These are phyloP conservation scores for Myocastor coypus DNA, from an alignment of 2,113 vertebrate genomes.

Conservation along the genomic window DNA sequence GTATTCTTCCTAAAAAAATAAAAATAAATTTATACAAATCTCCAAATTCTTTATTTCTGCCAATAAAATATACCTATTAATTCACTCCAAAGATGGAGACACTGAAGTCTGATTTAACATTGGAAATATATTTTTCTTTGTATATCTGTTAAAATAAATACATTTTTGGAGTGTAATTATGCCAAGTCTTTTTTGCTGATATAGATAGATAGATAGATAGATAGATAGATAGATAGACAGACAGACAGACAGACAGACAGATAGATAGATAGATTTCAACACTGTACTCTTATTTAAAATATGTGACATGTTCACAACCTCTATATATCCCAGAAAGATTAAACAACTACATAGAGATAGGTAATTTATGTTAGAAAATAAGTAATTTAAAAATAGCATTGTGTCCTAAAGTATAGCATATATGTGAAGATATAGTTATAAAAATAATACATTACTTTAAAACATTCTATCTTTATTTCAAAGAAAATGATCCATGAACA, in stretches of 20 bases:
- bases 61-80: not conserved
- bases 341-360: not conserved
- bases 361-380: not conserved
- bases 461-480: not conserved
- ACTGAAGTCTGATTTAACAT: not conserved
- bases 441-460: not conserved
- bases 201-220: not conserved
- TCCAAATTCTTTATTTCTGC: not conserved
- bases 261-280: not conserved
- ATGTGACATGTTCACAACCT: not conserved
- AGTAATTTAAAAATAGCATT: not conserved
- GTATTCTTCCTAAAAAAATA: not conserved
- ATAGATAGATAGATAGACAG: too few species aligned
- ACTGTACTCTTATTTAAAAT: not conserved
- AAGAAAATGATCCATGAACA: not conserved
- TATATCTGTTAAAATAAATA: not conserved
- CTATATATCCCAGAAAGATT: not conserved
- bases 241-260: not conserved
- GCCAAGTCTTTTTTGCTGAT: not conserved
- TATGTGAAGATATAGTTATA: not conserved
- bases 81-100: not conserved
- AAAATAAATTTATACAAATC: not conserved
- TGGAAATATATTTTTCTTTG: not conserved
- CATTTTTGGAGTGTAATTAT: not conserved
- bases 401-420: not conserved